Percentiles rank a stretch among this genome's conserved stretches.
phyloP scores from a whole-genome alignment of 2,797 vertebrate genomes.

The Brachymystax lenok region DNA sequence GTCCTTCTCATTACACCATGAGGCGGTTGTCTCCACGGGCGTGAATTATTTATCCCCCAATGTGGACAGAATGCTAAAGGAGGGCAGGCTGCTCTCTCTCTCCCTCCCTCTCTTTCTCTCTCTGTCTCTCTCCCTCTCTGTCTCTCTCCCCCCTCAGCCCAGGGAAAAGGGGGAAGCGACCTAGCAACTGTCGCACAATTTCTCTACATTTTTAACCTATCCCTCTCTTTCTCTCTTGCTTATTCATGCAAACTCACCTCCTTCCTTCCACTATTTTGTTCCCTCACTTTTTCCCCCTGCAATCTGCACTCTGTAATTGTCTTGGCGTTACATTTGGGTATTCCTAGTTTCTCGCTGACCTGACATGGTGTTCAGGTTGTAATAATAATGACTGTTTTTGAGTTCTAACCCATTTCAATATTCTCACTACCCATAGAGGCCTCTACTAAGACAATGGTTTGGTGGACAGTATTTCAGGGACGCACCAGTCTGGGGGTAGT shows the following conservation, averaged over 20 bases:
- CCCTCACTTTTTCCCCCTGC: conserved; percentile 21
- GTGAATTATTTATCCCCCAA: conserved; percentile 81
- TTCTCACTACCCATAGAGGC: background rate
- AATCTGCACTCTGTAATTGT: conserved; percentile 8
- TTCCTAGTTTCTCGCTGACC: background rate
- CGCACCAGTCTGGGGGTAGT: background rate
- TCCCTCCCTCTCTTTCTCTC: conserved; percentile 13
- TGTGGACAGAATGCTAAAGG: conserved; percentile 64
- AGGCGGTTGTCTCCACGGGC: conserved; percentile 75
- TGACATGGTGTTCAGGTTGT: background rate
- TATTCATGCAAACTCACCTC: background rate
- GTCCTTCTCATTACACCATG: conserved; percentile 82
- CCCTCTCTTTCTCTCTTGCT: background rate
- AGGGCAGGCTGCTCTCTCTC: conserved; percentile 49
- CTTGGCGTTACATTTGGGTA: background rate
- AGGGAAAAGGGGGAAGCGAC: conserved; percentile 20
- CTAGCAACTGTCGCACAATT: background rate
- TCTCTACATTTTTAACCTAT: background rate
- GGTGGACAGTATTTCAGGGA: too few species aligned
- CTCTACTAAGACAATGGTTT: background rate
- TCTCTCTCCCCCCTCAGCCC: conserved; percentile 28
- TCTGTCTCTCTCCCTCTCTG: conserved; percentile 16
- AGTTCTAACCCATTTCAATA: background rate
- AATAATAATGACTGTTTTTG: conserved; percentile 2
- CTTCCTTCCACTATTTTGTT: conserved; percentile 26